A percentile compares a stretch with the other conserved stretches of the same genome.
Evolutionary conservation across 2,888 invertebrate genomes (phyloP).

Genomic region (Troides oblongomaculatus): DNA sequence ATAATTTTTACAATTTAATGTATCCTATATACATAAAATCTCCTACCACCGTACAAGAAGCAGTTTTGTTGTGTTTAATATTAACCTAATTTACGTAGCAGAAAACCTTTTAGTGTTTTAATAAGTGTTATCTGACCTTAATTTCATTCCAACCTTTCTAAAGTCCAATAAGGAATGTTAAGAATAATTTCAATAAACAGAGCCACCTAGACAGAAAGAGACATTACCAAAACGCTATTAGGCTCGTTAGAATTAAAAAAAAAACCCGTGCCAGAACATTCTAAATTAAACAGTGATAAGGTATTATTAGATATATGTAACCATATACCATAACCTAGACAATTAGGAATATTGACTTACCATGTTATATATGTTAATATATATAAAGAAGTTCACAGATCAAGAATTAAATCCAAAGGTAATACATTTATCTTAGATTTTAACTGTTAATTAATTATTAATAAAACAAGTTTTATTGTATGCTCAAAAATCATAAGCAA

Average conservation of each 20-base stretch:
- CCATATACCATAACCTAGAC: conserved; percentile 15
- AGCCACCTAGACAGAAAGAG: conserved; percentile 10
- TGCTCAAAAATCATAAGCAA: conserved; percentile 28
- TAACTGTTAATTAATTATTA: conserved; percentile 17
- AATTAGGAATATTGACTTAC: conserved; percentile 1
- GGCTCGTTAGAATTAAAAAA: conserved; percentile 13
- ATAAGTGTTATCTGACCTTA: no score
- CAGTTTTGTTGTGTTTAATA: background rate
- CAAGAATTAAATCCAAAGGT: conserved; percentile 3
- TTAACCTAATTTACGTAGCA: no score
- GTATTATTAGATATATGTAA: conserved; percentile 14
- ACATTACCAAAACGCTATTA: conserved; percentile 11
- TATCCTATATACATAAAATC: background rate
- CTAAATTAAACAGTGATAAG: conserved; percentile 14
- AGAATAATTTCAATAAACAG: conserved; percentile 14
- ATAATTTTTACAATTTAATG: background rate
- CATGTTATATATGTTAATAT: conserved; percentile 3
- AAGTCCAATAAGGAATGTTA: conserved; percentile 8
- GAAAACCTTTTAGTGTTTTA: no score
- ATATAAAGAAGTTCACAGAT: conserved; percentile 13
- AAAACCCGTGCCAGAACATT: conserved; percentile 20
- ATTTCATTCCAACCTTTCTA: background rate
- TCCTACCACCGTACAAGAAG: background rate
- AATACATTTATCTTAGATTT: conserved; percentile 21
- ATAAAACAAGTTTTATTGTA: conserved; percentile 25